Conservation (phyloP, 2,113 vertebrate species). For the Clinocottus analis region DNA sequence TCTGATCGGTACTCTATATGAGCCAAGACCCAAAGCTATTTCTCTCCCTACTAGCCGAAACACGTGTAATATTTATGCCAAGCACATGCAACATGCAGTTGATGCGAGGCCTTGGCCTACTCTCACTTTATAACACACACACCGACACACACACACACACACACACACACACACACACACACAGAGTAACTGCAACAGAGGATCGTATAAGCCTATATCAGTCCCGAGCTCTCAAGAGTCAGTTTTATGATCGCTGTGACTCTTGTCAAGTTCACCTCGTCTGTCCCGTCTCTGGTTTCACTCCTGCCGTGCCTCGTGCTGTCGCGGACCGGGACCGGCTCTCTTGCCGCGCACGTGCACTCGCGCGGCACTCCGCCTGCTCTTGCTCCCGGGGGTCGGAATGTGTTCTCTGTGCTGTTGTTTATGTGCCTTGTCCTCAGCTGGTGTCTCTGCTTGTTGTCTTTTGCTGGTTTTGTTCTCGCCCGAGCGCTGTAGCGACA, state of each 20-base stretch:
- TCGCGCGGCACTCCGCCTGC: constrained; percentile 17
- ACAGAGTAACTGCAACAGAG: constrained; percentile 1
- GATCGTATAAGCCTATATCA: constrained; percentile 17
- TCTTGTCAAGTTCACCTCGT: constrained; percentile 72
- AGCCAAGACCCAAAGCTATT: neutral
- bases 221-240: constrained; percentile 21
- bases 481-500: constrained; percentile 27
- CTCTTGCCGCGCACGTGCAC: constrained; percentile 30
- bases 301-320: constrained; percentile 52
- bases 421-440: constrained; percentile 75
- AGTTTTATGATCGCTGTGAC: constrained; percentile 55
- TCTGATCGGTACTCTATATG: neutral
- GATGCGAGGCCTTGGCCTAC: constrained; percentile 27
- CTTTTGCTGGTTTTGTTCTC: constrained; percentile 63
- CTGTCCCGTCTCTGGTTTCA: constrained; percentile 52
- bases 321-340: constrained; percentile 38
- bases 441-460: constrained; percentile 74
- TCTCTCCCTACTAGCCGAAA: too few relatives aligned
- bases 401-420: constrained; percentile 54
- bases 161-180: neutral
- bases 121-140: constrained; percentile 33
- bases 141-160: neutral
- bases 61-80: too few relatives aligned
- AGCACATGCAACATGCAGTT: constrained; percentile 33
- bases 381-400: constrained; percentile 59